Evolutionary conservation across 2,113 vertebrate genomes (phyloP), one percentile per base, ranked within the genome.

Genomic region (Motacilla tschutschensis): DNA sequence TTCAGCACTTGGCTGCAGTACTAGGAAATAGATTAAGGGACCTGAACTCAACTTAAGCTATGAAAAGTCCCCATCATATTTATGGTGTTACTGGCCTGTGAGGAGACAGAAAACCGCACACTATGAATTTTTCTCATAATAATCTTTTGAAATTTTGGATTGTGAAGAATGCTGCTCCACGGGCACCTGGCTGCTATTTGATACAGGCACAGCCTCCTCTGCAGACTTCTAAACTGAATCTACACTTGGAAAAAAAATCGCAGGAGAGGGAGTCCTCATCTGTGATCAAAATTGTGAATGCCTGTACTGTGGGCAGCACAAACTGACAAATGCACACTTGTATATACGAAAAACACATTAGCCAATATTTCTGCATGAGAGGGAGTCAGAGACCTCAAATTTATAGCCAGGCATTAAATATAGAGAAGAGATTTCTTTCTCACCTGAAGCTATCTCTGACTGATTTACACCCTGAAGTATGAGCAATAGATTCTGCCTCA

Each of bases 401-500:
- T 72, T 70, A 87, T 25, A 85, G 55, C 43, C 51, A 87, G 58
- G 17, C n/a, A 78, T 81, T 91, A 91, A 93, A 89, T 17, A 87
- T 15, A 72, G 41, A 73, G 67, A 73, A 71, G 60, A 76, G 43
- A n/a, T 78, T 92, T 85, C 46, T 67, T 78, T 91, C 77, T 60
- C 85, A 89, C 69, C 60, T 85, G 64, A 64, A 85, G 62, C 88
- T 71, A 48, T 75, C 50, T 83, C 60, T 65, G 82, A 41, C 62
- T 60, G 71, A 83, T 85, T 87, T 87, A 87, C 77, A 47, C 63
- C 46, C 53, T 54, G n/a, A 69, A 89, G 65, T 16, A 41, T n/a
- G 58, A 87, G 67, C 83, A 80, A 58, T 36, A 91, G 62, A 71
- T 71, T 70, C 50, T 87, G 33, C 36, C 81, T 90, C 36, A 47